phyloP scores from a whole-genome alignment of 2,888 invertebrate genomes.

The Drosophila parthenogenetica region DNA sequence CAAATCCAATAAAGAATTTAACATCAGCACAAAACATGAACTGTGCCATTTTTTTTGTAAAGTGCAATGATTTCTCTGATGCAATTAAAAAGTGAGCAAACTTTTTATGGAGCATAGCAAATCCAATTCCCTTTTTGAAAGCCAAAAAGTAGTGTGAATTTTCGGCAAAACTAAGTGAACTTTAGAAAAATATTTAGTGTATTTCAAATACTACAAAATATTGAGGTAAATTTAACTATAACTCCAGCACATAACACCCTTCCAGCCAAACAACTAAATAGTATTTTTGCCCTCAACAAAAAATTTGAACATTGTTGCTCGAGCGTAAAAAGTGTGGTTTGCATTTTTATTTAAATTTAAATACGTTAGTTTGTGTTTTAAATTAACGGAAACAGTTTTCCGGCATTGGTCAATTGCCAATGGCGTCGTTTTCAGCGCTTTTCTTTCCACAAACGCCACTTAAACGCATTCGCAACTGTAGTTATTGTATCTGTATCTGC shows the following conservation, averaged over 20 bases:
- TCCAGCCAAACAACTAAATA: background rate
- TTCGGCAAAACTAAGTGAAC: too few relatives aligned
- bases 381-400: slow-evolving; percentile 57
- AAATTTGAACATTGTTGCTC: slow-evolving; percentile 33
- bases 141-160: too few relatives aligned
- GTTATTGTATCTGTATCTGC: slow-evolving; percentile 13
- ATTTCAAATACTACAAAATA: background rate
- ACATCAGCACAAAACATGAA: slow-evolving; percentile 19
- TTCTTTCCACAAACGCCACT: slow-evolving; percentile 16
- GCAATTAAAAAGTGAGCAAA: background rate
- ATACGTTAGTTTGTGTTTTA: slow-evolving; percentile 56
- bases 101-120: too few relatives aligned
- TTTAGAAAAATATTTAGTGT: too few relatives aligned
- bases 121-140: too few relatives aligned
- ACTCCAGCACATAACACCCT: background rate
- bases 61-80: background rate
- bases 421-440: slow-evolving; percentile 22
- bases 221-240: background rate
- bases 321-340: slow-evolving; percentile 52
- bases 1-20: slow-evolving; percentile 21
- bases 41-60: background rate
- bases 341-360: slow-evolving; percentile 46
- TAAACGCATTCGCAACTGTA: slow-evolving; percentile 17
- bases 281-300: background rate
- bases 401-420: slow-evolving; percentile 39